Conservation (phyloP, 2,113 vertebrate species). For the Sylvietta virens region DNA sequence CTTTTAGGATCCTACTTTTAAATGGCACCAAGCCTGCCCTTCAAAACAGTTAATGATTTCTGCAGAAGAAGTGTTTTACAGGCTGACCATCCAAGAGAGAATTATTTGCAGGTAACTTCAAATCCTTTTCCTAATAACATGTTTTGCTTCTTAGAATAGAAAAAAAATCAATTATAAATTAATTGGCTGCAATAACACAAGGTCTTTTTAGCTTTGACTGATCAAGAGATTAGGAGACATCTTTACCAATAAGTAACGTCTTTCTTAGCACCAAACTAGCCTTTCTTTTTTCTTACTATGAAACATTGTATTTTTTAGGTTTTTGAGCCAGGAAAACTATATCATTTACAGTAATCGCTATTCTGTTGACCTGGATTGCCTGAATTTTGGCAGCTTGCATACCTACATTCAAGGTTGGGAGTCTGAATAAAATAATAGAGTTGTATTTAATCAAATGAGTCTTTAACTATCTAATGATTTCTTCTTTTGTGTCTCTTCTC, state of each 20-base stretch:
- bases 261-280: background rate
- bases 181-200: background rate
- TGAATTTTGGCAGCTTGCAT: background rate
- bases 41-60: background rate
- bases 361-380: background rate
- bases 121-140: background rate
- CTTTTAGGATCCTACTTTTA: background rate
- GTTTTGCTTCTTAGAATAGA: background rate
- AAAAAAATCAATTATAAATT: background rate
- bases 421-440: background rate
- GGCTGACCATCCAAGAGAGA: background rate
- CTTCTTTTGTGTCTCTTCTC: background rate
- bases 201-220: background rate
- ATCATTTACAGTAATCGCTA: background rate
- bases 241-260: background rate
- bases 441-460: background rate
- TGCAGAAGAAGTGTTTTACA: background rate
- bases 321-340: background rate
- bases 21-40: background rate
- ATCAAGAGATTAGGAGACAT: background rate
- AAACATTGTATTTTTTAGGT: fast-evolving
- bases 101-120: background rate
- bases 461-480: background rate
- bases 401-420: background rate
- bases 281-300: background rate